Percentiles rank a stretch among this genome's conserved stretches.
These are phyloP conservation scores for Lutjanus erythropterus DNA, from an alignment of 2,113 vertebrate genomes.

Conservation along the genomic window DNA sequence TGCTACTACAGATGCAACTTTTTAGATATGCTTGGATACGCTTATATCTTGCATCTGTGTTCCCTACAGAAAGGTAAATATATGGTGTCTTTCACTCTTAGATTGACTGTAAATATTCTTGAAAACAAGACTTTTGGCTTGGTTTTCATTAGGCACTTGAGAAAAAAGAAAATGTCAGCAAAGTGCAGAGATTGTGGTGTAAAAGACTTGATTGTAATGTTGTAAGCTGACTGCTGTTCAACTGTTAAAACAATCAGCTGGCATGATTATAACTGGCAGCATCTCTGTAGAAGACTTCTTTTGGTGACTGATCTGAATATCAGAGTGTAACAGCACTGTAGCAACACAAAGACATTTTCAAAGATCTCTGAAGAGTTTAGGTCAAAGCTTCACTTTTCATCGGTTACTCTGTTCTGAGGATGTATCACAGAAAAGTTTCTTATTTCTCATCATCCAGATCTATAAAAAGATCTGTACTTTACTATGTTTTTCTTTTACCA, in stretches of 20 bases:
- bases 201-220: neutral
- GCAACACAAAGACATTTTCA: neutral
- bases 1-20: neutral
- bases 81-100: neutral
- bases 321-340: neutral
- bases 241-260: constrained; percentile 2
- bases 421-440: neutral
- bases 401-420: neutral
- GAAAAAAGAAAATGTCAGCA: neutral
- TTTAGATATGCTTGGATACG: neutral
- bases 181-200: neutral
- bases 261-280: neutral
- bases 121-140: neutral
- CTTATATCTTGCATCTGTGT: neutral
- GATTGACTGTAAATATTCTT: neutral
- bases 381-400: neutral
- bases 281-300: neutral
- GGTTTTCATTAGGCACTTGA: neutral
- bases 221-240: constrained; percentile 7
- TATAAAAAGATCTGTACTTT: neutral
- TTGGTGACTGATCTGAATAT: neutral
- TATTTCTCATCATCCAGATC: neutral
- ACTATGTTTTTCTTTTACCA: neutral
- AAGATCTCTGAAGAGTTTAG: neutral
- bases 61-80: neutral